Evolutionary conservation across 2,888 invertebrate genomes (phyloP), one percentile per base, ranked within the genome.

Genomic region (Eupeodes luniger): DNA sequence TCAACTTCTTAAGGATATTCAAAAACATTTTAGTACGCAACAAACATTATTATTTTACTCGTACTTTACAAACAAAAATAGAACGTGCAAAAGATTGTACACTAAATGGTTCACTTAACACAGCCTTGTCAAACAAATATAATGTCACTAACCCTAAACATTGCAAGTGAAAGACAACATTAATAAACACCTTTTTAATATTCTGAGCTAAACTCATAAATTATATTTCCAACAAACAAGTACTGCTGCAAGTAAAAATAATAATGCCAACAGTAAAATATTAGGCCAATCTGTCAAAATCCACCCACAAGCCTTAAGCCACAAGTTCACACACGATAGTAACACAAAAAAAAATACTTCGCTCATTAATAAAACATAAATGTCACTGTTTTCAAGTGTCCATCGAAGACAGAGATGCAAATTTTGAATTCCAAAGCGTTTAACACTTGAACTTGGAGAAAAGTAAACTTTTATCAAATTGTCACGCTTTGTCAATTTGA

Each of bases 371-470:
- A 57, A 69, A 80, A 79, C 66, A 77, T 77, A 27, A 27, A 55
- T 81, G 55, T 77, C 85, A 77, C 57, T 69, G 4, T 67, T 49
- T 34, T n/a, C 49, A 51, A 49, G n/a, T 67, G 82, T 44, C 74
- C 53, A 79, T 76, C 79, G 59, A 55, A 51, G 19, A 47, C 34
- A 49, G 49, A 70, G 9, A 40, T 40, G 40, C 70, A 79, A 76
- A 66, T 76, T 75, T 82, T 40, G 72, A 76, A 83, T 80, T 76
- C 79, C 79, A 76, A 83, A 87, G 83, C 83, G 79, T 72, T 80
- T 83, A 61, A 66, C 76, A 76, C 83, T 87, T 87, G 86, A 87
- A 87, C 86, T 87, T 87, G 76, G 80, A 82, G 79, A 16, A 40
- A 66, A 36, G 67, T 77, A 59, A 44, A 55, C 12, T 40, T 55